Evolutionary conservation across 2,888 invertebrate genomes (phyloP).

Genomic region (Clanis bilineata): DNA sequence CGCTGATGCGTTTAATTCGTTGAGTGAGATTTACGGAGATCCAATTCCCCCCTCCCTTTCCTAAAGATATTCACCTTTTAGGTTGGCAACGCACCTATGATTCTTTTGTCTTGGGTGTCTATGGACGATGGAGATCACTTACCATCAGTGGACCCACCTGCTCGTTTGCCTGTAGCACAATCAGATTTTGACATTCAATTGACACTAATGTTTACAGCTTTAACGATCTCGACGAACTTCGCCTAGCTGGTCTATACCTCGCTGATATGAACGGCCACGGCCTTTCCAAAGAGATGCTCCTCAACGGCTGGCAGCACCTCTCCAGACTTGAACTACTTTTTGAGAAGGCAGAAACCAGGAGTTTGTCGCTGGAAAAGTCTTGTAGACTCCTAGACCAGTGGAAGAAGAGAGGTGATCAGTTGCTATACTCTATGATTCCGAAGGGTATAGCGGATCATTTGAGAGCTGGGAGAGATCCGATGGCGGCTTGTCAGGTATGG

Average conservation of each 20-base stretch:
- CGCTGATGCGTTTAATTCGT: no score
- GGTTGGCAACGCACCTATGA: no score
- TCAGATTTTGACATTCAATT: no score
- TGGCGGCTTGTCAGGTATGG: slow-evolving; percentile 89
- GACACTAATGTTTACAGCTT: slow-evolving; percentile 78
- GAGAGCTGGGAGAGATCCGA: slow-evolving; percentile 87
- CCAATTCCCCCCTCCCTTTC: no score
- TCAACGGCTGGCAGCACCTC: slow-evolving; percentile 93
- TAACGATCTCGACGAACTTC: slow-evolving; percentile 91
- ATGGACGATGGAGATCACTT: no score
- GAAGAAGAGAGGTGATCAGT: slow-evolving; percentile 92
- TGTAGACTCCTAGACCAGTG: slow-evolving; percentile 90
- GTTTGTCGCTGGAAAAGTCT: slow-evolving; percentile 89
- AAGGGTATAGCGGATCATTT: slow-evolving; percentile 91
- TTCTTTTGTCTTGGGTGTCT: no score
- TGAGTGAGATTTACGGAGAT: no score
- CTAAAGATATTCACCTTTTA: no score
- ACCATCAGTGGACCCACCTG: no score
- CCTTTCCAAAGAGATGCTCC: slow-evolving; percentile 90
- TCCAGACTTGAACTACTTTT: slow-evolving; percentile 91
- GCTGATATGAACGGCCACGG: slow-evolving; percentile 94
- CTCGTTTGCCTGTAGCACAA: no score
- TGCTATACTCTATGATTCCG: slow-evolving; percentile 96
- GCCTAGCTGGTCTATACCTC: slow-evolving; percentile 89
- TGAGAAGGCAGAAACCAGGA: slow-evolving; percentile 90